A percentile compares a stretch with the other conserved stretches of the same genome.
Evolutionary conservation across 2,113 vertebrate genomes (phyloP).

Genomic region (Naja naja): DNA sequence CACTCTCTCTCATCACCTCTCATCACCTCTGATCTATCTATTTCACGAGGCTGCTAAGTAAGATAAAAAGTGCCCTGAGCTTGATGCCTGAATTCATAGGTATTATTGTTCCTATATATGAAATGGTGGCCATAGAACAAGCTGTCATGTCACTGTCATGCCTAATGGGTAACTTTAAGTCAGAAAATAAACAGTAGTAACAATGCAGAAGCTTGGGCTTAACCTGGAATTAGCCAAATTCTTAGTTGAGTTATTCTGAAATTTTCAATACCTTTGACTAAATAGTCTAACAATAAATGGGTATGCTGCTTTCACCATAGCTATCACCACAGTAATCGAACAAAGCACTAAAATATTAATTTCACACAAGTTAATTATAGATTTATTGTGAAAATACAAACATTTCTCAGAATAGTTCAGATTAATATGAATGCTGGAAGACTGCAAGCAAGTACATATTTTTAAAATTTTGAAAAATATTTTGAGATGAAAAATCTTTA

Average conservation of each 20-base stretch:
- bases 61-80: neutral
- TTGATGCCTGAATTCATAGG: neutral
- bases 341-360: neutral
- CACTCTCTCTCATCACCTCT: too few relatives aligned
- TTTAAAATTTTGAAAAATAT: neutral
- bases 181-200: neutral
- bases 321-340: neutral
- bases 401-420: neutral
- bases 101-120: neutral
- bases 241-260: neutral
- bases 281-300: neutral
- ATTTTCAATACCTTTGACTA: neutral
- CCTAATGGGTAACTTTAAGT: neutral
- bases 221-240: neutral
- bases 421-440: neutral
- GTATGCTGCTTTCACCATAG: neutral
- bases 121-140: neutral
- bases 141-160: neutral
- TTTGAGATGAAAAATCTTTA: neutral
- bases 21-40: neutral
- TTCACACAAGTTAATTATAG: neutral
- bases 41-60: neutral
- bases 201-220: neutral
- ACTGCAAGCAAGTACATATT: neutral
- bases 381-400: neutral